Percentiles rank a stretch among this genome's conserved stretches.
These are phyloP conservation scores for Drosophila pseudoobscura DNA, from an alignment of 1,140 invertebrate genomes.

Conservation along the genomic window DNA sequence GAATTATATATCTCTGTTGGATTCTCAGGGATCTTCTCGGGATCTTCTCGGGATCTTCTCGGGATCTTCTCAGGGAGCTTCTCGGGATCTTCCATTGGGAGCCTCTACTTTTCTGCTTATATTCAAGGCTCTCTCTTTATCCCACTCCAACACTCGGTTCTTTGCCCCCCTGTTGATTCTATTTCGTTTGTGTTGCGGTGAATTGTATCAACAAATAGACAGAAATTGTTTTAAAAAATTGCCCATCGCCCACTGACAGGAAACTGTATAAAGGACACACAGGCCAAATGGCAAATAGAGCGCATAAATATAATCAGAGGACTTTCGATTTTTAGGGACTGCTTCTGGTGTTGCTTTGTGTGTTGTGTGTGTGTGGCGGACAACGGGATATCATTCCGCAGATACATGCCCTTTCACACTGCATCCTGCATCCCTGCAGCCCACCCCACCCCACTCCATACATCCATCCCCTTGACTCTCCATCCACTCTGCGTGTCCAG, in stretches of 20 bases:
- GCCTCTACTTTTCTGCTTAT: too few species aligned
- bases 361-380: constrained; percentile 42
- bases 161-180: constrained; percentile 45
- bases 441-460: neutral
- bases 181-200: constrained; percentile 47
- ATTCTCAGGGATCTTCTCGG: too few species aligned
- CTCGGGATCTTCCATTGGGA: too few species aligned
- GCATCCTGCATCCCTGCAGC: constrained; percentile 32
- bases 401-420: constrained; percentile 80
- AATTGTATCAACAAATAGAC: constrained; percentile 36
- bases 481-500: neutral
- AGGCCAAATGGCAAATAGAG: constrained; percentile 55
- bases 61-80: too few species aligned
- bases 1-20: too few species aligned
- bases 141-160: constrained; percentile 2
- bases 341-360: constrained; percentile 7
- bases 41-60: too few species aligned
- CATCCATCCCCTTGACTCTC: constrained; percentile 3
- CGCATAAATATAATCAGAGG: constrained; percentile 59
- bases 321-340: neutral
- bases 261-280: constrained; percentile 11
- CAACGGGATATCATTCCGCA: constrained; percentile 81
- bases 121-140: neutral
- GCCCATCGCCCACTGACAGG: constrained; percentile 60
- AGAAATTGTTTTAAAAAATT: constrained; percentile 58